Base-by-base conservation (phyloP, 2,113 vertebrate genomes). In the Lamprologus tigripictilis region DNA sequence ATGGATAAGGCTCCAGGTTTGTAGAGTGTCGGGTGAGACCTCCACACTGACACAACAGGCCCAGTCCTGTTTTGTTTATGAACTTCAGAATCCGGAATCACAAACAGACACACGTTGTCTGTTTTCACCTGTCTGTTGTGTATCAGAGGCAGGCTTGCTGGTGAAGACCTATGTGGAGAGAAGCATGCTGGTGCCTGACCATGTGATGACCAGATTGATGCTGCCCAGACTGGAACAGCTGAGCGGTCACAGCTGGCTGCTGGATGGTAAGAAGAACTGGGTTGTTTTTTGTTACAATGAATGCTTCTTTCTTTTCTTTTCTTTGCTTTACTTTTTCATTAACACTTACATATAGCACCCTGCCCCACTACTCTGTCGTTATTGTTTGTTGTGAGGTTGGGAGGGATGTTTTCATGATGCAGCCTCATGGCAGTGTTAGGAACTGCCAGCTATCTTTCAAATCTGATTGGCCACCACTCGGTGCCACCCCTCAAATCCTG, bases 181-280 rank as follows among this genome's bases (percentile, higher is more conserved):
- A 88, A 96, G 97, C 28, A 96, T 98, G 87, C 94, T 98, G 96
- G 98, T 99, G 35, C 99, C 99, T 0, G 99, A 99, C 93, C 96
- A 97, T 9, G 96, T 99, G 91, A 98, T 99, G 96, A 98, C 98
- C 0, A 96, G 91, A 0, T 87, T 99, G 82, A 97, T 99, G 97
- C 91, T 98, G 93, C 90, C 92, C 0, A 97, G 97, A 94, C 93
- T 99, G 94, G 96, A 98, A 91, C 96, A 96, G 49, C 95, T 97
- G 78, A 96, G 80, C 1, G 61, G 84, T 12, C 96, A 98, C 91
- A 98, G 96, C 95, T 99, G 98, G 98, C 92, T 99, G 4, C 94
- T 99, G 0, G 98, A 99, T 0, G 98, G 98, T 99, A 96, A 90
- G 89, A 80, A n/a, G 58, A 47, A 17, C 10, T n/a, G 5, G n/a